Conservation (phyloP, 30 jellyfish, hydroid and myxozoan species). For the Phacellophora camtschatica region DNA sequence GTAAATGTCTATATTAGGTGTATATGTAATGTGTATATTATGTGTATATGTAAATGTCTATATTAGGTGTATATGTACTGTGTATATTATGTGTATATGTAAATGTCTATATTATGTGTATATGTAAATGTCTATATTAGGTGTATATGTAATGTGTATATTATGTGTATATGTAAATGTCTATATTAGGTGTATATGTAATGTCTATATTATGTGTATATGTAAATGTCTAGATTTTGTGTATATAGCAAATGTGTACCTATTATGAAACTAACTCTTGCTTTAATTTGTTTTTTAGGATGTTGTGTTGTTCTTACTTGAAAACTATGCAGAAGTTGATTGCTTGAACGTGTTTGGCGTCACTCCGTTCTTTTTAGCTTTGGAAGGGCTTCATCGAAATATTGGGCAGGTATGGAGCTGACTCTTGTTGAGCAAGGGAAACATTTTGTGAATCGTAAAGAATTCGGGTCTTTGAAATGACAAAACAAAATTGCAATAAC, state of each 20-base stretch:
- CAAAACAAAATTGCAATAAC: too few relatives aligned
- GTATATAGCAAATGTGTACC: neutral
- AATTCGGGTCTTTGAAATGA: too few relatives aligned
- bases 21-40: too few relatives aligned
- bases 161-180: neutral
- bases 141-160: neutral
- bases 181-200: neutral
- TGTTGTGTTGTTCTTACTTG: slow-evolving; percentile 52
- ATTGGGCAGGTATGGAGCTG: slow-evolving; percentile 68
- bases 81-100: too few relatives aligned
- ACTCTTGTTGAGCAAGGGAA: too few relatives aligned
- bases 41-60: too few relatives aligned
- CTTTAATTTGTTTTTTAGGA: neutral
- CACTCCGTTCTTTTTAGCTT: slow-evolving; percentile 74
- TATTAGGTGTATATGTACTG: too few relatives aligned
- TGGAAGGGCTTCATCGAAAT: slow-evolving; percentile 57
- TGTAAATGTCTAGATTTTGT: neutral
- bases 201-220: neutral
- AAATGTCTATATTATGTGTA: too few relatives aligned
- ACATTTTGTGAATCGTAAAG: too few relatives aligned
- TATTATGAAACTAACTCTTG: too few relatives aligned
- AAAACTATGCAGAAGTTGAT: slow-evolving; percentile 68
- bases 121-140: neutral
- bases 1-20: too few relatives aligned
- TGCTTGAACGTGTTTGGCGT: slow-evolving; percentile 60